A percentile compares a stretch with the other conserved stretches of the same genome.
These are phyloP conservation scores for Anthophora plumipes DNA, from an alignment of 2,888 invertebrate species.

Conservation along the genomic window DNA sequence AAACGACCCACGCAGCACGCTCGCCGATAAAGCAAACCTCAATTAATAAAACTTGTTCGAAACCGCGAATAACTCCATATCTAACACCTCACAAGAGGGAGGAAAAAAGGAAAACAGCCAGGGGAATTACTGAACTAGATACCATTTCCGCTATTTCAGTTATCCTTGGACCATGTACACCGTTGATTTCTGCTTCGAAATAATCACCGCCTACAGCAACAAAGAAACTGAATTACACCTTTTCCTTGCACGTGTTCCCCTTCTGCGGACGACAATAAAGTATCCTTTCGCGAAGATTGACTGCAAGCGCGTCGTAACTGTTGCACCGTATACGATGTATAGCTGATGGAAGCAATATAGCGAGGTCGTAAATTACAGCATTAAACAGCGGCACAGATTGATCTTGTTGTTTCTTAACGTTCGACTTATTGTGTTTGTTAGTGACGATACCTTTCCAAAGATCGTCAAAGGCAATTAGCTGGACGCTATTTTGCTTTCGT, in stretches of 20 bases:
- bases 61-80: background rate
- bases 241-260: background rate
- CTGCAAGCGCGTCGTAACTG: background rate
- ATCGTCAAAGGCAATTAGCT: too few relatives aligned
- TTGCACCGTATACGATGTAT: background rate
- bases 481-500: too few relatives aligned
- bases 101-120: background rate
- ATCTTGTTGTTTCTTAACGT: too few relatives aligned
- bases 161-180: background rate
- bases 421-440: too few relatives aligned
- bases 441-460: too few relatives aligned
- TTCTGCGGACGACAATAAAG: background rate
- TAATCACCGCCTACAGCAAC: constrained; percentile 2
- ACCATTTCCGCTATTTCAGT: background rate
- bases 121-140: background rate
- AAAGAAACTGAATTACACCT: constrained; percentile 2
- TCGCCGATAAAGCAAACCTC: background rate
- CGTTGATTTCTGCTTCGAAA: constrained; percentile 1
- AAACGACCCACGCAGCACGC: background rate
- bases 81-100: too few relatives aligned
- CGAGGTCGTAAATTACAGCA: too few relatives aligned
- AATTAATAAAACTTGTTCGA: background rate
- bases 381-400: too few relatives aligned
- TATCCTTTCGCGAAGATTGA: background rate
- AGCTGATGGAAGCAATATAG: too few relatives aligned